A percentile compares a stretch with the other conserved stretches of the same genome.
Conservation (phyloP, 2,797 vertebrate species). For the Luscinia megarhynchos region DNA sequence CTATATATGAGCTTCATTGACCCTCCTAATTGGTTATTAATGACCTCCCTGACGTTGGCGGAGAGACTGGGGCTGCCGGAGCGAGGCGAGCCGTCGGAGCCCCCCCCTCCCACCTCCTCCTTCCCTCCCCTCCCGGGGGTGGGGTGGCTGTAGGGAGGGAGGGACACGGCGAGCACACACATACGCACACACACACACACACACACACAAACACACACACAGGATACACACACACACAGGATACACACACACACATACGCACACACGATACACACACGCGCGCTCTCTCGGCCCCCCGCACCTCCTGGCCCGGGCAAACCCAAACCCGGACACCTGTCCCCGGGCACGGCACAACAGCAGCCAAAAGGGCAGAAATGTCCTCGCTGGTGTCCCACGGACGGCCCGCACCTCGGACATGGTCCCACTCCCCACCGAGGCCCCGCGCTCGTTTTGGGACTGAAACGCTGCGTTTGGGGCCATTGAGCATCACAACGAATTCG, state of each 20-base stretch:
- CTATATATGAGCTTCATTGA: conserved; percentile 86
- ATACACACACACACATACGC: accelerated
- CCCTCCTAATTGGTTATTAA: conserved; percentile 98
- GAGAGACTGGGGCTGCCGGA: conserved; percentile 79
- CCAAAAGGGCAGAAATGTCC: background rate
- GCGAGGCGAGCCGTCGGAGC: conserved; percentile 62
- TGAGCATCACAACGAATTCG: conserved; percentile 18
- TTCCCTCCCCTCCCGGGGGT: conserved; percentile 58
- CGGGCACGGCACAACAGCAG: background rate
- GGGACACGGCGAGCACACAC: conserved; percentile 13
- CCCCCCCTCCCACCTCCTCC: conserved; percentile 27
- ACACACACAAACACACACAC: accelerated
- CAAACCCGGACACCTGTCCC: background rate
- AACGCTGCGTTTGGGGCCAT: background rate
- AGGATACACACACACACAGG: background rate
- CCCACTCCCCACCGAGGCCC: background rate
- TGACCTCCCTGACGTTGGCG: conserved; percentile 88
- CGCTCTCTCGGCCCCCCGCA: background rate
- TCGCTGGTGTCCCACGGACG: background rate
- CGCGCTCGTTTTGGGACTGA: background rate
- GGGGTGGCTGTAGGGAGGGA: conserved; percentile 49
- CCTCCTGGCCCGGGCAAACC: background rate
- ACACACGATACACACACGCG: background rate
- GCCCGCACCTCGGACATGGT: background rate
- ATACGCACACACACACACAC: background rate